Evolutionary conservation across 2,888 invertebrate genomes (phyloP), one percentile per base, ranked within the genome.

Genomic region (Epinotia nisella): DNA sequence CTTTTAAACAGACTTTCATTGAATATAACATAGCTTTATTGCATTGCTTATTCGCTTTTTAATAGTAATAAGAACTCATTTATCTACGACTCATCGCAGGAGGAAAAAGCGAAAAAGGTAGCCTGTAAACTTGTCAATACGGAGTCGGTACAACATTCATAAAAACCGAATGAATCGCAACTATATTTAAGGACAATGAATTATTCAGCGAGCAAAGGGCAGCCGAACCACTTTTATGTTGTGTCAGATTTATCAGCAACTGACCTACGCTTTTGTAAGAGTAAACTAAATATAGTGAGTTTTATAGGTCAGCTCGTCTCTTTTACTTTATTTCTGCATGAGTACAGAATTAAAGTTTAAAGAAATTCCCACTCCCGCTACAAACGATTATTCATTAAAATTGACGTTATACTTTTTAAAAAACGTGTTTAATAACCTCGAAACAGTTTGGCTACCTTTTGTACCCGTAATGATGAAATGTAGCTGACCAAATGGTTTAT

Each of bases 91-190:
- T n/a, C 15, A 15, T 45, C 13, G 35, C 9, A 35, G 35, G 15
- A 15, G 7, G 5, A 49, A 49, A 15, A 15, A 49, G 49, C 15
- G 2, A 15, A 15, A n/a, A 49, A 49, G 5, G 49, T 45, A 11
- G 11, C 15, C 4, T 45, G 11, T 19, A 45, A 56, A 59, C 24
- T 58, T 67, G 66, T 51, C 58, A 59, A 64, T 3, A 13, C 13
- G 51, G 19, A 66, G 59, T 41, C 53, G 45, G 68, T 76, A 75
- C 77, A 76, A 83, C 80, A 79, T 78, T 79, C 73, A 79, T 79
- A 81, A 85, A 85, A 81, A 85, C 85, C 58, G 83, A 83, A 85
- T 83, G 85, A 87, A 83, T 84, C 81, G 80, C 79, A 81, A 84
- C 79, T 83, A 83, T 83, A 83, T 82, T 83, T 82, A 80, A 79